Evolutionary conservation across 2,797 vertebrate genomes (phyloP).

Genomic region (Platalea minor): DNA sequence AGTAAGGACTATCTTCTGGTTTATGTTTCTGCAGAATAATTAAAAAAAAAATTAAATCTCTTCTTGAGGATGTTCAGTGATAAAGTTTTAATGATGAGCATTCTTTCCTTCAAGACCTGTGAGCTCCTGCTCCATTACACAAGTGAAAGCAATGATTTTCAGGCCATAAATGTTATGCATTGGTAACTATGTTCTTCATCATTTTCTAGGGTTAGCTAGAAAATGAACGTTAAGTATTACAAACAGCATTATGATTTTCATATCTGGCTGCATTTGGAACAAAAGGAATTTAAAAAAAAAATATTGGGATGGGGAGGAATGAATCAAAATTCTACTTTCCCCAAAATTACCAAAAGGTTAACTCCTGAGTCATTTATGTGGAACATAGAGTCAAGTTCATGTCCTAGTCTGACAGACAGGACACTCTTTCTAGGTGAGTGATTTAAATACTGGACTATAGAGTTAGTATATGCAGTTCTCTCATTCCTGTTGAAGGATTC

Average conservation of each 20-base stretch:
- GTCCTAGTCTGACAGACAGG: fast-evolving
- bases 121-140: neutral
- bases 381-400: neutral
- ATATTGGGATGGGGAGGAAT: neutral
- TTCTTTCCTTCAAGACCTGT: neutral
- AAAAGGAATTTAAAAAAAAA: neutral
- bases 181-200: neutral
- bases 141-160: neutral
- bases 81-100: neutral
- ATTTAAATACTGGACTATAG: neutral
- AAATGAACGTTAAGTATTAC: neutral
- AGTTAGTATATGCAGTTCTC: neutral
- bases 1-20: neutral
- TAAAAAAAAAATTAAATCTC: neutral
- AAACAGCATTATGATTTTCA: neutral
- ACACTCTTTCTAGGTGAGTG: neutral
- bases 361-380: neutral
- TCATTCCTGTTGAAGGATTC: neutral
- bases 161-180: neutral
- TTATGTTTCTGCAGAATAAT: neutral
- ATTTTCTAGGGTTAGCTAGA: neutral
- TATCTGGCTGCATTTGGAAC: neutral
- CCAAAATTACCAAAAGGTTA: neutral
- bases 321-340: neutral
- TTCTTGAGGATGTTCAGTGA: neutral